Conservation (phyloP, 1,140 invertebrate genomes). For the Sarcophaga bullata region DNA sequence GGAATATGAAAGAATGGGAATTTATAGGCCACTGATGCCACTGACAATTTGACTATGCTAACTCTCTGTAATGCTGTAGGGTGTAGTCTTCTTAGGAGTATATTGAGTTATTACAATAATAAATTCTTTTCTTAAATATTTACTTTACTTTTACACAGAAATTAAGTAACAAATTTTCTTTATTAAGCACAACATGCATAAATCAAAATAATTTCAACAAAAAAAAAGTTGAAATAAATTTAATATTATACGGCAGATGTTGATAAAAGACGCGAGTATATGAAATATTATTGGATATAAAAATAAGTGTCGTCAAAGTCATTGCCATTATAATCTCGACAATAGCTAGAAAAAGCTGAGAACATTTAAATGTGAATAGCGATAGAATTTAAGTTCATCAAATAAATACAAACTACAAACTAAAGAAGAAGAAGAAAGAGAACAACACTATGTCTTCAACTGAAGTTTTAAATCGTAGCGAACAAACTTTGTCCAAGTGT, state of each 20-base stretch:
- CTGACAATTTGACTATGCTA: no score
- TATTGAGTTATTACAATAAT: no score
- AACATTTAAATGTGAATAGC: neutral
- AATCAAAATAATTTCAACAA: conserved; percentile 5
- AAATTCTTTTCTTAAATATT: conserved; percentile 8
- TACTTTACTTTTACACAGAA: conserved; percentile 4
- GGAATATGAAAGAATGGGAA: no score
- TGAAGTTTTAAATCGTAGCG: neutral
- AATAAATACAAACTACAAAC: neutral
- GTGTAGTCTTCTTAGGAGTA: no score
- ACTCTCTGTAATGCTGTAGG: no score
- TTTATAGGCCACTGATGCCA: no score
- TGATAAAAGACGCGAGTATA: neutral
- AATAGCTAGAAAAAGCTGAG: neutral
- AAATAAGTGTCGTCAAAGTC: neutral
- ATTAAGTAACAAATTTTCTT: neutral
- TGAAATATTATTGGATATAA: conserved; percentile 14
- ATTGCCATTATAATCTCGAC: conserved; percentile 6
- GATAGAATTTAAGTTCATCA: neutral
- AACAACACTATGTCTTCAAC: neutral
- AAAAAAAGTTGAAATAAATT: neutral
- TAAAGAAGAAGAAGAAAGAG: neutral
- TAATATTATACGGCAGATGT: neutral
- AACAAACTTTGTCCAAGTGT: neutral
- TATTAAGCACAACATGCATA: neutral